A percentile compares a stretch with the other conserved stretches of the same genome.
These are phyloP conservation scores for Paracentrotus lividus DNA, from an alignment of 53 echinoderm and acorn worm species.

Conservation along the genomic window DNA sequence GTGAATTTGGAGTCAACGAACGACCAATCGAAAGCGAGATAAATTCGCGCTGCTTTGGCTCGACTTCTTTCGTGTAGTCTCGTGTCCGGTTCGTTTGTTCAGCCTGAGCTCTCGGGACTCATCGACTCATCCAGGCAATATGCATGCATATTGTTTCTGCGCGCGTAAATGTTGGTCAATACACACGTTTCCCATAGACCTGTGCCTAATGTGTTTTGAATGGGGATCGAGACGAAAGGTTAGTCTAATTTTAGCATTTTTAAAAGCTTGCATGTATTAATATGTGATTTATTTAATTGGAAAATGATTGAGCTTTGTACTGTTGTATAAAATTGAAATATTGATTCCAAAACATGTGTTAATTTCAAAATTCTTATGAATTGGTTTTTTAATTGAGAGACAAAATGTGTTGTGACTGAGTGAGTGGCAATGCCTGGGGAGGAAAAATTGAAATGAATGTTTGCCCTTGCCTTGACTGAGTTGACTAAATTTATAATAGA, in stretches of 20 bases:
- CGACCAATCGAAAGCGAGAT: conserved; percentile 35
- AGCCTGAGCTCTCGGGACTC: neutral
- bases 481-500: too few relatives aligned
- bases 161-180: conserved; percentile 17
- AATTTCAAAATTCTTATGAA: conserved; percentile 28
- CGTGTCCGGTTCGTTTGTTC: neutral
- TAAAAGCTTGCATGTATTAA: neutral
- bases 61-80: conserved; percentile 16
- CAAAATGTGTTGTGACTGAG: too few relatives aligned
- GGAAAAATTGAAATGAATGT: too few relatives aligned
- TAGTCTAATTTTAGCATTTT: conserved; percentile 16
- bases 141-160: neutral
- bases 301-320: neutral
- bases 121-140: neutral
- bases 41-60: conserved; percentile 57
- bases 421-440: too few relatives aligned
- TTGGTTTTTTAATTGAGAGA: too few relatives aligned
- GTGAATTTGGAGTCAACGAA: conserved; percentile 3
- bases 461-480: too few relatives aligned
- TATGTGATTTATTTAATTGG: neutral
- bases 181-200: conserved; percentile 41
- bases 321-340: neutral
- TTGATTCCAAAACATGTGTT: neutral
- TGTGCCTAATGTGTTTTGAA: conserved; percentile 18
- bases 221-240: conserved; percentile 32